Evolutionary conservation across 2,888 invertebrate genomes (phyloP).

Genomic region (Trilocha varians): DNA sequence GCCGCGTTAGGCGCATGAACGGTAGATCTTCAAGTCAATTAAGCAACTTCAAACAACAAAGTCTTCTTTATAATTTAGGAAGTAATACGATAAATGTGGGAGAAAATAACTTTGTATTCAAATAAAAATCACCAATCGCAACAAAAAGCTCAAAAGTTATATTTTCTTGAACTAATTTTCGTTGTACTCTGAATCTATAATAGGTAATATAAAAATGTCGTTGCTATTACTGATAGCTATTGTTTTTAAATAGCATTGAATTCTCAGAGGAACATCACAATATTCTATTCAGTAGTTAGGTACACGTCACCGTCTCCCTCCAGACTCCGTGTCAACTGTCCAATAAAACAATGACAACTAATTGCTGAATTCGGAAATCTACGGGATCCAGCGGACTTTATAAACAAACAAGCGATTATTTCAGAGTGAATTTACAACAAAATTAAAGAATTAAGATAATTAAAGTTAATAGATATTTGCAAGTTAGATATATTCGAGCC

Average conservation of each 20-base stretch:
- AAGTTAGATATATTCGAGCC: no score
- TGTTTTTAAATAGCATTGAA: background rate
- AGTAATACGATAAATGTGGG: conserved; percentile 60
- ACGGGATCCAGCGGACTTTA: background rate
- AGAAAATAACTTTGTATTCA: conserved; percentile 64
- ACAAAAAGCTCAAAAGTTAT: no score
- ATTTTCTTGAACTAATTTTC: background rate
- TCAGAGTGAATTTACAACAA: background rate
- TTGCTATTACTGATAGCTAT: no score
- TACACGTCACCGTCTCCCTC: conserved; percentile 19
- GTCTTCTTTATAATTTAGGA: conserved; percentile 70
- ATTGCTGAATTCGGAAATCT: conserved; percentile 2
- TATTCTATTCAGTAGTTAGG: conserved; percentile 2
- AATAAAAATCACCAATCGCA: background rate
- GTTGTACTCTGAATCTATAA: no score
- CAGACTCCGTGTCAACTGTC: conserved; percentile 31
- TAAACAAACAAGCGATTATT: background rate
- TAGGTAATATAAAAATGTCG: no score
- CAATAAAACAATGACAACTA: conserved; percentile 47
- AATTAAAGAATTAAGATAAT: no score
- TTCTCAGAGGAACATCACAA: background rate
- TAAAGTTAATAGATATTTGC: no score
- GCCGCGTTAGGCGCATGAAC: conserved; percentile 56
- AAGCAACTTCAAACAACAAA: no score
- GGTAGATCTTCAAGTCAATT: no score